These are phyloP conservation scores for Adelphocoris suturalis DNA, from an alignment of 2,888 invertebrate species.

Conservation along the genomic window DNA sequence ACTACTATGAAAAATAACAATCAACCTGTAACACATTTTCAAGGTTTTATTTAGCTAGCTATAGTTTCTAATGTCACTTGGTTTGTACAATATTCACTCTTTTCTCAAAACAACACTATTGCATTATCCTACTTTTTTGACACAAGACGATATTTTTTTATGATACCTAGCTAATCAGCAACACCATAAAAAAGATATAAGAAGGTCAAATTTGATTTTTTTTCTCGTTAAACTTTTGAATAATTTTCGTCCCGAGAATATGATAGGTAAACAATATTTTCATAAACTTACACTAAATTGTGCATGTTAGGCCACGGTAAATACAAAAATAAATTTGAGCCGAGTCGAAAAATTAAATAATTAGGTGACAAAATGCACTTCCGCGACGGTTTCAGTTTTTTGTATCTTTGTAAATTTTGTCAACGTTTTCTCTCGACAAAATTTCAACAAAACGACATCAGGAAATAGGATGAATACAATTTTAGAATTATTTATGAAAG, in stretches of 20 bases:
- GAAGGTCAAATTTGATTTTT: conserved; percentile 26
- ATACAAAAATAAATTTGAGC: conserved; percentile 69
- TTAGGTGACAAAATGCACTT: conserved; percentile 58
- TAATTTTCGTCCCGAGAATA: conserved; percentile 57
- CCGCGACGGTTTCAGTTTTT: conserved; percentile 63
- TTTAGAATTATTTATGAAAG: background rate
- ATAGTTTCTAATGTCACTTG: conserved; percentile 1
- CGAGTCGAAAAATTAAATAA: conserved; percentile 61
- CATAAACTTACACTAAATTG: conserved; percentile 65
- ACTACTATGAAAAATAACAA: conserved; percentile 39
- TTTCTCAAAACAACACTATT: conserved; percentile 42
- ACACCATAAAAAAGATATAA: conserved; percentile 57
- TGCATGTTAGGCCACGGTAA: conserved; percentile 70
- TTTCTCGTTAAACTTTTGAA: conserved; percentile 27
- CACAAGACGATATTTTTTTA: conserved; percentile 12
- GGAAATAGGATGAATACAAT: too few species aligned
- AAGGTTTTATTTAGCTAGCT: conserved; percentile 11
- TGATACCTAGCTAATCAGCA: conserved; percentile 3
- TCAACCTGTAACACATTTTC: conserved; percentile 36
- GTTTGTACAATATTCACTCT: conserved; percentile 11
- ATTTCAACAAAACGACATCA: background rate
- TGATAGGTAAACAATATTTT: conserved; percentile 52
- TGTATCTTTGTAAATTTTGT: background rate
- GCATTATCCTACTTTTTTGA: conserved; percentile 45
- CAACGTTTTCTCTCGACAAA: background rate